A percentile compares a stretch with the other conserved stretches of the same genome.
These are phyloP conservation scores for Sebastes wilsoni DNA, from an alignment of 2,797 vertebrate species.

Conservation along the genomic window DNA sequence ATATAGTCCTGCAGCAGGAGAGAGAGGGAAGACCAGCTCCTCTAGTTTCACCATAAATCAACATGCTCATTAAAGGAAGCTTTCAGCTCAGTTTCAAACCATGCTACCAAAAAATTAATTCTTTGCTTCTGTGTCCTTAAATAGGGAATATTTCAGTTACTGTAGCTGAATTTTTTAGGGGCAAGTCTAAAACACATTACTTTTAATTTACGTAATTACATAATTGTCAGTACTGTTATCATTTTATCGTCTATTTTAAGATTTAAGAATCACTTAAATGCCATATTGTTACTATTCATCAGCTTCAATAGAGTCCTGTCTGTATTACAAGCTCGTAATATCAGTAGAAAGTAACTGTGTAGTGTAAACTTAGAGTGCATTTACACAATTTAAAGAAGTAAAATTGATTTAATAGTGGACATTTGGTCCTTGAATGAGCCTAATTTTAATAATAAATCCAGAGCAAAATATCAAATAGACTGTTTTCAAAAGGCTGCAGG, in stretches of 20 bases:
- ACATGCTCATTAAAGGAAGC: background rate
- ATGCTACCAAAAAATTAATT: background rate
- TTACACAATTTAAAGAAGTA: background rate
- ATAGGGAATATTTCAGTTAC: background rate
- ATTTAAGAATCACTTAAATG: background rate
- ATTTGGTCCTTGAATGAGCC: background rate
- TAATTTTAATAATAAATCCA: background rate
- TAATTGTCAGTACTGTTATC: background rate
- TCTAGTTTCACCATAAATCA: slow-evolving; percentile 42
- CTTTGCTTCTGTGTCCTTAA: background rate
- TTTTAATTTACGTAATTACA: background rate
- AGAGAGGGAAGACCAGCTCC: background rate
- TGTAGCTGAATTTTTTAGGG: background rate
- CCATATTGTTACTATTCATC: background rate
- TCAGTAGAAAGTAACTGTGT: background rate
- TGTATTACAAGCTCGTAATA: background rate
- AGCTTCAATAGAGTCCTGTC: background rate
- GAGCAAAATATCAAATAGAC: background rate
- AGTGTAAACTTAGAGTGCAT: background rate
- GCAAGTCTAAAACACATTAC: background rate
- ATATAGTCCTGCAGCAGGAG: background rate
- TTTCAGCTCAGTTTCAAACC: background rate
- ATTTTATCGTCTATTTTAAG: background rate
- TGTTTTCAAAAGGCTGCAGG: slow-evolving; percentile 1
- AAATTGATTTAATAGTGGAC: background rate